Percentiles rank a stretch among this genome's conserved stretches.
Conservation (phyloP, 1,140 invertebrate genomes). For the Zaprionus taronus region DNA sequence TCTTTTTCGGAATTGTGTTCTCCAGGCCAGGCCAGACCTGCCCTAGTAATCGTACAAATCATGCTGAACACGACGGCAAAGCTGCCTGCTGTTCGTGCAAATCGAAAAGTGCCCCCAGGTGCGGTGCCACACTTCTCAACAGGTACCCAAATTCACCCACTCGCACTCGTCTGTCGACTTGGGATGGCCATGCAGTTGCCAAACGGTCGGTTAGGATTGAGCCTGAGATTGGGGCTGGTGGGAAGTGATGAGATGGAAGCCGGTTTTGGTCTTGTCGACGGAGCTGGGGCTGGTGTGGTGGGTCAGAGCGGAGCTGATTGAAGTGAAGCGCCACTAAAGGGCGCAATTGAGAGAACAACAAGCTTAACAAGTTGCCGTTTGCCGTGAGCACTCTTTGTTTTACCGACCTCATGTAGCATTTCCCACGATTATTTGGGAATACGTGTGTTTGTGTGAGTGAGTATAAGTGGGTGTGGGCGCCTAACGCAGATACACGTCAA, state of each 20-base stretch:
- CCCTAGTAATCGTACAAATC: conserved; percentile 41
- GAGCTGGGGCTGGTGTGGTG: conserved; percentile 2
- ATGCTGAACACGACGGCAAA: conserved; percentile 39
- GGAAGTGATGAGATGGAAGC: neutral
- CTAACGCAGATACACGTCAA: conserved; percentile 38
- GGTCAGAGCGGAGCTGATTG: conserved; percentile 21
- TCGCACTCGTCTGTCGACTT: conserved; percentile 18
- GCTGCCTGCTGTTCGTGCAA: conserved; percentile 57
- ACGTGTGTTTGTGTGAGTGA: neutral
- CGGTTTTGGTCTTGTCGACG: neutral
- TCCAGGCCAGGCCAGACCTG: neutral
- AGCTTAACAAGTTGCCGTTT: conserved; percentile 70
- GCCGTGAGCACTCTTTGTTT: conserved; percentile 46
- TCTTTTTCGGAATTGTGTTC: neutral
- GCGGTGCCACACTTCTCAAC: conserved; percentile 56
- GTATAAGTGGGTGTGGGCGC: conserved; percentile 5
- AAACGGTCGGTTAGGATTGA: conserved; percentile 30
- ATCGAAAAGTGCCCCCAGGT: conserved; percentile 53
- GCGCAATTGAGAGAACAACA: conserved; percentile 73
- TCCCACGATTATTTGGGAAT: conserved; percentile 21
- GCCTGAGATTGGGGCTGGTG: neutral
- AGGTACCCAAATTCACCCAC: conserved; percentile 48
- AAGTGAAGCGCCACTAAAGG: conserved; percentile 61
- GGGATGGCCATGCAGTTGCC: conserved; percentile 32
- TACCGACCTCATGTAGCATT: conserved; percentile 3